phyloP scores from a whole-genome alignment of 92 coral and sea anemone species.

The Porites divaricata region DNA sequence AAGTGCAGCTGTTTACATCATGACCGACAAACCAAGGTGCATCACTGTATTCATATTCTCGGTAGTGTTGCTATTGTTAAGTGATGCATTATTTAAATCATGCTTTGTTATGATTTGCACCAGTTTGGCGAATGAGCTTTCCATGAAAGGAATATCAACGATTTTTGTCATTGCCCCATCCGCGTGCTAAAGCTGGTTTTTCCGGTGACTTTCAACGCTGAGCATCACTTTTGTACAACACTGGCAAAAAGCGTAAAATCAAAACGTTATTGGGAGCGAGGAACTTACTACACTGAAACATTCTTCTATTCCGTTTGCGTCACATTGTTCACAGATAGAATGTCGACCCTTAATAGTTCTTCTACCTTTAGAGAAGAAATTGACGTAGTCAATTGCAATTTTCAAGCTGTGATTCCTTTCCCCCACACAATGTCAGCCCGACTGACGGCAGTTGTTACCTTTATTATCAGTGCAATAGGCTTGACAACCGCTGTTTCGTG shows the following conservation, averaged over 20 bases:
- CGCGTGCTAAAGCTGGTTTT: background rate
- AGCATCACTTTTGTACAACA: no score
- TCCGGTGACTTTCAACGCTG: background rate
- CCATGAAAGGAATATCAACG: background rate
- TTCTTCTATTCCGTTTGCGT: background rate
- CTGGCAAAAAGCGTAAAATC: no score
- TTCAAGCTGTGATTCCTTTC: slow-evolving; percentile 30
- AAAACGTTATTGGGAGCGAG: no score
- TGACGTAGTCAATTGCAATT: slow-evolving; percentile 27
- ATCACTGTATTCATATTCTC: background rate
- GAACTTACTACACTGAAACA: no score
- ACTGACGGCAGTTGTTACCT: slow-evolving; percentile 38
- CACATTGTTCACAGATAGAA: background rate
- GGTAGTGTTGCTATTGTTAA: background rate
- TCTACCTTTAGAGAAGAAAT: slow-evolving; percentile 9
- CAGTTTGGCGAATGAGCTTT: background rate
- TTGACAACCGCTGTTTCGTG: slow-evolving; percentile 21
- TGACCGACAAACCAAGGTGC: background rate
- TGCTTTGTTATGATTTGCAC: background rate
- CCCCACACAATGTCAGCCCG: slow-evolving; percentile 40
- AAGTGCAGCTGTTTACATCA: slow-evolving; percentile 3
- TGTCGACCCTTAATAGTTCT: slow-evolving; percentile 4
- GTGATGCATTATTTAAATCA: background rate
- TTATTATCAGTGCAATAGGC: slow-evolving; percentile 42
- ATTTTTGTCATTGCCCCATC: background rate